Evolutionary conservation across 1,140 invertebrate genomes (phyloP), one percentile per base, ranked within the genome.

Genomic region (Cydia amplana): DNA sequence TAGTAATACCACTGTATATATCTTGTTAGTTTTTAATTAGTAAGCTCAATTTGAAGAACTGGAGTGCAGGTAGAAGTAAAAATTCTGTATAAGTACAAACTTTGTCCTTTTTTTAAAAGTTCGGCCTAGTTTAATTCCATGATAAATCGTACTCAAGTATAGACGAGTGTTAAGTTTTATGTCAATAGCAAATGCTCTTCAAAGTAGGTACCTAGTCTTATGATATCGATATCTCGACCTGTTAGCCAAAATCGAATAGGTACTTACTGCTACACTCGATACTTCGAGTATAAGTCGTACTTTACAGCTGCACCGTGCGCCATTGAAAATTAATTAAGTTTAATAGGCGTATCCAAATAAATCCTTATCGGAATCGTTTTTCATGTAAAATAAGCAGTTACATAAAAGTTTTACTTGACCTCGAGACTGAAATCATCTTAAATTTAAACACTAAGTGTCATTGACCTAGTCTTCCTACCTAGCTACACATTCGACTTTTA

Each of bases 391-490:
- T n/a, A n/a, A 40, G 65, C 18, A 70, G n/a, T 43, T 43, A 10
- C 36, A 7, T 70, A 40, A 70, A 40, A 40, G 6, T 43, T 36
- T 67, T 70, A 36, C 4, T 70, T 20, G 18, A 70, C 65, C 65
- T 70, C 36, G 65, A 43, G 65, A 43, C 65, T 36, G n/a, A 70
- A 70, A 70, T 70, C 16, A 36, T 60, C 16, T 20, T 40, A 49
- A 74, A 75, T 78, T 67, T 80, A 78, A 73, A 78, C 60, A 74
- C 76, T 78, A 80, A 78, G 77, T 79, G 78, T 65, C 79, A 82
- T 80, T 83, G 80, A 82, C 82, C 81, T 60, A 81, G 76, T 77
- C 60, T n/a, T n/a, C n/a, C n/a, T n/a, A n/a, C n/a, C n/a, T n/a
- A 72, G 4, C 16, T 67, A 32, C 9, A 55, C 1, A 60, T 23